These are phyloP conservation scores for Calliopum simillimum DNA, from an alignment of 2,888 invertebrate species.

Conservation along the genomic window DNA sequence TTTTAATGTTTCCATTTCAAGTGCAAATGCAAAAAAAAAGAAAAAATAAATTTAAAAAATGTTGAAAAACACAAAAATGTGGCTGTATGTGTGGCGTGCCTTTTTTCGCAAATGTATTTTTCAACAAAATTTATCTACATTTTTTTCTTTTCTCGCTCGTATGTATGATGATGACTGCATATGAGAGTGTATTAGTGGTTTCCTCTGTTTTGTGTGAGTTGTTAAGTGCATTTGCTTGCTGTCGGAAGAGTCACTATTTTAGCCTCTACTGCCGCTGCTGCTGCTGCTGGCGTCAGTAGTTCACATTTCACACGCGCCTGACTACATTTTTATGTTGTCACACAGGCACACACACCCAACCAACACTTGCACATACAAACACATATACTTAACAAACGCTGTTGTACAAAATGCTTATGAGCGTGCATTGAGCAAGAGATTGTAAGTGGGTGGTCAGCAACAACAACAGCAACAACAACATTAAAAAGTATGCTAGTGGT, in stretches of 20 bases:
- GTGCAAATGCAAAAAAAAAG: slow-evolving; percentile 31
- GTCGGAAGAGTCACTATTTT: slow-evolving; percentile 30
- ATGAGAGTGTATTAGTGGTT: background rate
- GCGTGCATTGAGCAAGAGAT: background rate
- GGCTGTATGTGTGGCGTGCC: background rate
- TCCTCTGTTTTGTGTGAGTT: slow-evolving; percentile 4
- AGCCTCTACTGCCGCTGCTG: slow-evolving; percentile 12
- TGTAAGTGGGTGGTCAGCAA: background rate
- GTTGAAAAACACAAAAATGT: background rate
- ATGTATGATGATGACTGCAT: slow-evolving; percentile 11
- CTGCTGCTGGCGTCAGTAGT: background rate
- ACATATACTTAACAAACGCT: background rate
- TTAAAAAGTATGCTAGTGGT: background rate
- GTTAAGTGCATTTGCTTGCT: slow-evolving; percentile 25
- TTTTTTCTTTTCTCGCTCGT: slow-evolving; percentile 1
- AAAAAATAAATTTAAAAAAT: background rate
- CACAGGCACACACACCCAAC: slow-evolving; percentile 10
- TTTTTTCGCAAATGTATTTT: slow-evolving; percentile 13
- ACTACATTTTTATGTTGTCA: slow-evolving; percentile 15
- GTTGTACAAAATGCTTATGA: slow-evolving; percentile 3
- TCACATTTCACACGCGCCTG: slow-evolving; percentile 21
- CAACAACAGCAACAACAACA: background rate
- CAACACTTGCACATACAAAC: background rate
- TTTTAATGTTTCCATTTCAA: slow-evolving; percentile 34
- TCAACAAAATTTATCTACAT: slow-evolving; percentile 11